Conservation (phyloP, 2,797 vertebrate species). For the Saxicola maurus region DNA sequence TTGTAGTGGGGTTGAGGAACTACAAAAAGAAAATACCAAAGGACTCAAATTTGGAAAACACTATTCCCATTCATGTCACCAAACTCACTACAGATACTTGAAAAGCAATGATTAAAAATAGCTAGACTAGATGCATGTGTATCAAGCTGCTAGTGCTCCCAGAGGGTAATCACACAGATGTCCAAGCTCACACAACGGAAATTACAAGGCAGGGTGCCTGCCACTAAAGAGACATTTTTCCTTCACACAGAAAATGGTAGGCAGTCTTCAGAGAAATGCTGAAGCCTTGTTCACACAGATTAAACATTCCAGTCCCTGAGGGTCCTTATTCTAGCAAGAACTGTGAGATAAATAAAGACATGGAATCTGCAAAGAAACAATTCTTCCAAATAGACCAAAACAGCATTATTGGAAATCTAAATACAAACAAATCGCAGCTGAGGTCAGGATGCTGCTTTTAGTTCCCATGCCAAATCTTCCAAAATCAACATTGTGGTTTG, state of each 20-base stretch:
- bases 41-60: constrained; percentile 32
- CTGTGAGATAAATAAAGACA: constrained; percentile 45
- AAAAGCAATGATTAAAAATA: constrained; percentile 60
- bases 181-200: constrained; percentile 58
- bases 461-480: constrained; percentile 73
- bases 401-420: constrained; percentile 45
- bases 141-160: constrained; percentile 48
- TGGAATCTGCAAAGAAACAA: constrained; percentile 10
- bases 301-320: background rate
- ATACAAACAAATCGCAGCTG: constrained; percentile 46
- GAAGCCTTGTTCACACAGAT: constrained; percentile 31
- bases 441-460: constrained; percentile 50
- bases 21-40: constrained; percentile 32
- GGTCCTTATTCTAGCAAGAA: constrained; percentile 23
- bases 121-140: constrained; percentile 31
- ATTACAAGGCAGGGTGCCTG: constrained; percentile 56
- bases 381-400: constrained; percentile 10
- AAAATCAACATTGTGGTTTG: constrained; percentile 72
- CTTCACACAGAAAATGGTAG: constrained; percentile 52
- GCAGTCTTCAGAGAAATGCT: constrained; percentile 47
- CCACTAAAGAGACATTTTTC: constrained; percentile 49
- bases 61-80: constrained; percentile 53
- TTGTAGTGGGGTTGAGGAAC: background rate
- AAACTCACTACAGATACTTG: constrained; percentile 41
- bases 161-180: constrained; percentile 58